Conservation (phyloP, 30 jellyfish, hydroid and myxozoan species). For the Nemopilema nomurai region DNA sequence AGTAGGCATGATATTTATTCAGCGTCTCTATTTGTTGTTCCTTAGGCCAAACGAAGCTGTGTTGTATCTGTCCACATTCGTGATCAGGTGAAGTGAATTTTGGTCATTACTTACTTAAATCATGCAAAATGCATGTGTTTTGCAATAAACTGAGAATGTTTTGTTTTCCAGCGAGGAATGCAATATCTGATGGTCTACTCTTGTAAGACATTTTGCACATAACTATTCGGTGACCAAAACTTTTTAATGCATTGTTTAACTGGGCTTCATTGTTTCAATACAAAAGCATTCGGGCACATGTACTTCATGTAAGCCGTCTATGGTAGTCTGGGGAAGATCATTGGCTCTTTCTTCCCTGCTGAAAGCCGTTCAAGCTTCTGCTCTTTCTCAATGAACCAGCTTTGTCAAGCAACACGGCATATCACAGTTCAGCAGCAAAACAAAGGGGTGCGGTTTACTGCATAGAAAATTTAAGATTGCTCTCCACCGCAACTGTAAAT, state of each 20-base stretch:
- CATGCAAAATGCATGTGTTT: neutral
- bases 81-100: too few species aligned
- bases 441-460: too few species aligned
- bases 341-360: neutral
- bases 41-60: slow-evolving; percentile 3
- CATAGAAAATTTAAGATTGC: too few species aligned
- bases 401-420: too few species aligned
- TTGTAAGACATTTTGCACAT: neutral
- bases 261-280: neutral
- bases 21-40: neutral
- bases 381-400: neutral
- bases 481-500: too few species aligned
- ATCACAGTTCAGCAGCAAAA: too few species aligned
- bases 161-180: neutral
- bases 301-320: neutral
- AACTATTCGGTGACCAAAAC: neutral
- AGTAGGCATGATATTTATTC: slow-evolving; percentile 32
- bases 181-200: neutral
- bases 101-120: neutral
- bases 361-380: neutral
- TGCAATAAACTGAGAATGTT: neutral
- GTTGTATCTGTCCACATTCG: too few species aligned
- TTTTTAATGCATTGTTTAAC: neutral
- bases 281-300: neutral
- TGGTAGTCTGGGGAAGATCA: neutral